phyloP scores from a whole-genome alignment of 2,888 invertebrate genomes.

The Caenorhabditis zanzibari region DNA sequence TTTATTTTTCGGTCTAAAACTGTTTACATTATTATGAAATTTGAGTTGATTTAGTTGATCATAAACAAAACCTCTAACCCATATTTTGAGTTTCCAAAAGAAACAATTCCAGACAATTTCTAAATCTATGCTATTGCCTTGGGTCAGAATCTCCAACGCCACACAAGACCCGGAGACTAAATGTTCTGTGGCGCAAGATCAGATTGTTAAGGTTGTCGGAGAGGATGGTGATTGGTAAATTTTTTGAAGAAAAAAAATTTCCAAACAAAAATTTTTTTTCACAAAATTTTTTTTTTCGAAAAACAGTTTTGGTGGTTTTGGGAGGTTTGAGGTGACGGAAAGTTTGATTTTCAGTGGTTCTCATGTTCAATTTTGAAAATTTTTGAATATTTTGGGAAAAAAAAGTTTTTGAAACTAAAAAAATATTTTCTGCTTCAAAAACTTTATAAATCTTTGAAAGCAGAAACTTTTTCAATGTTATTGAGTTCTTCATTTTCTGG shows the following conservation, averaged over 20 bases:
- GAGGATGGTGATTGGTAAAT: conserved; percentile 54
- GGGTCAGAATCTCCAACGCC: conserved; percentile 54
- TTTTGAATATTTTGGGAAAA: too few relatives aligned
- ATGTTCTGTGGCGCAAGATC: conserved; percentile 58
- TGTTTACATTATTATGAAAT: not conserved
- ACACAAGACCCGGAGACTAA: conserved; percentile 54
- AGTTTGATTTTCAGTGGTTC: too few relatives aligned
- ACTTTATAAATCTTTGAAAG: too few relatives aligned
- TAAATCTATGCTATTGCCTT: conserved; percentile 20
- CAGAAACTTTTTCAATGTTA: too few relatives aligned
- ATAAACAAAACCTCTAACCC: too few relatives aligned
- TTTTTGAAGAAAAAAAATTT: not conserved
- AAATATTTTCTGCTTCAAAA: too few relatives aligned
- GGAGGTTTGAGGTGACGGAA: not conserved
- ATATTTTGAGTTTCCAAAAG: too few relatives aligned
- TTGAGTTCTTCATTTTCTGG: too few relatives aligned
- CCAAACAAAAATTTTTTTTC: not conserved
- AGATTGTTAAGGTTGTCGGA: conserved; percentile 49
- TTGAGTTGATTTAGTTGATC: not conserved
- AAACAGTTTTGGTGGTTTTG: not conserved
- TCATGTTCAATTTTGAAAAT: too few relatives aligned
- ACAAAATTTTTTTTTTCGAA: too few relatives aligned
- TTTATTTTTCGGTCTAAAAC: not conserved
- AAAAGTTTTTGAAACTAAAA: too few relatives aligned
- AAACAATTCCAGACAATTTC: not conserved